Base-by-base conservation (phyloP, 1,140 invertebrate species). In the Odontomachus brunneus region DNA sequence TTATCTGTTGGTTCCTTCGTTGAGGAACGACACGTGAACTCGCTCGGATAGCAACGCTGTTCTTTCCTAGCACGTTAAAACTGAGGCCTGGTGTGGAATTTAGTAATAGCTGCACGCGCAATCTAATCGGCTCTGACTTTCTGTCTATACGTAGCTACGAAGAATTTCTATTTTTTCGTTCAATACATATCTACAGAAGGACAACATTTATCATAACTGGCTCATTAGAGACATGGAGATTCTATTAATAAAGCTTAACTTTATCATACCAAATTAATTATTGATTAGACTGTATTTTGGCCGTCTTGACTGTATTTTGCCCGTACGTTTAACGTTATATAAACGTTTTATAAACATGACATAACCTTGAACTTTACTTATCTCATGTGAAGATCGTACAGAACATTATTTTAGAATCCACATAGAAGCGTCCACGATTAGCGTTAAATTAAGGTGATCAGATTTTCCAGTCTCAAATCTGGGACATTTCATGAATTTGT, bases 51-150 rank as follows among this genome's bases (percentile, higher is more conserved):
- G n/a, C n/a, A 57, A 57, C 59, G 62, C 55, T 65, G 44, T 78
- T 67, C n/a, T 14, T 57, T 66, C 53, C 60, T 59, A 74, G 82
- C 81, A 85, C 85, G 48, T 55, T 26, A 65, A 67, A 63, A 75
- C 29, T 62, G 38, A 55, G 17, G n/a, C 65, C 66, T 53, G 24
- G 53, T 53, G 49, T 82, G 72, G 83, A 83, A 88, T 88, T 84
- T 88, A 65, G 9, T 49, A 75, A 73, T 83, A 85, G 83, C 85
- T 82, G 87, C 86, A 84, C 66, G 33, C 73, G 86, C 83, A 84
- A 84, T 80, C 89, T 88, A 90, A 85, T 60, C 86, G 84, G 88
- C 85, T 83, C 76, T 57, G 62, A 57, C 65, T 71, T 24, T 57
- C 55, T 38, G 74, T 19, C 63, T 74, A 69, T 53, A 14, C 49